A percentile compares a stretch with the other conserved stretches of the same genome.
Conservation (phyloP, 1,140 invertebrate species). For the Stenopsyche tienmushanensis region DNA sequence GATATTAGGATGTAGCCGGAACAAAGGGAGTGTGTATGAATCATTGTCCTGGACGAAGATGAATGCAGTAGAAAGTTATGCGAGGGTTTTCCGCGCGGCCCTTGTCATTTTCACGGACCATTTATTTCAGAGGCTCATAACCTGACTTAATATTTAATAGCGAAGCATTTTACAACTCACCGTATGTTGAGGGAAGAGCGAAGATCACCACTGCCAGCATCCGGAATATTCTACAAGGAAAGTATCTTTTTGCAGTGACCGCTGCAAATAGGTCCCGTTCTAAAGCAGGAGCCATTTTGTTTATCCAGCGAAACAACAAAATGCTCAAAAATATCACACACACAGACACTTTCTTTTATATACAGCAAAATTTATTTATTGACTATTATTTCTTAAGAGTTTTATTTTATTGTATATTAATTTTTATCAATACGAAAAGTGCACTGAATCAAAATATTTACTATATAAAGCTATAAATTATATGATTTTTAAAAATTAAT, state of each 20-base stretch:
- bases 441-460: constrained; percentile 6
- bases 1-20: too few relatives aligned
- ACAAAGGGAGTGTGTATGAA: too few relatives aligned
- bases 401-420: too few relatives aligned
- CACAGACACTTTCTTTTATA: background rate
- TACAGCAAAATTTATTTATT: constrained; percentile 1
- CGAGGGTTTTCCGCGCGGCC: background rate
- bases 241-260: constrained; percentile 12
- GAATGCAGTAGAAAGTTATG: background rate
- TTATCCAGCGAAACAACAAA: background rate
- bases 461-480: background rate
- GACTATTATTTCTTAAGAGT: constrained; percentile 5
- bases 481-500: constrained; percentile 12
- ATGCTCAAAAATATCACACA: background rate
- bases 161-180: constrained; percentile 1
- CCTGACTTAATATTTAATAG: background rate
- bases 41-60: background rate
- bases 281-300: constrained; percentile 1
- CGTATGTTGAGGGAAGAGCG: constrained; percentile 17
- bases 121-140: background rate
- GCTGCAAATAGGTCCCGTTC: constrained; percentile 9
- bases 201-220: constrained; percentile 1
- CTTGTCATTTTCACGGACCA: background rate
- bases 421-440: constrained; percentile 7
- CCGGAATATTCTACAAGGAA: background rate